A percentile compares a stretch with the other conserved stretches of the same genome.
Conservation (phyloP, 2,888 invertebrate genomes). For the Cyclophora albipunctata region DNA sequence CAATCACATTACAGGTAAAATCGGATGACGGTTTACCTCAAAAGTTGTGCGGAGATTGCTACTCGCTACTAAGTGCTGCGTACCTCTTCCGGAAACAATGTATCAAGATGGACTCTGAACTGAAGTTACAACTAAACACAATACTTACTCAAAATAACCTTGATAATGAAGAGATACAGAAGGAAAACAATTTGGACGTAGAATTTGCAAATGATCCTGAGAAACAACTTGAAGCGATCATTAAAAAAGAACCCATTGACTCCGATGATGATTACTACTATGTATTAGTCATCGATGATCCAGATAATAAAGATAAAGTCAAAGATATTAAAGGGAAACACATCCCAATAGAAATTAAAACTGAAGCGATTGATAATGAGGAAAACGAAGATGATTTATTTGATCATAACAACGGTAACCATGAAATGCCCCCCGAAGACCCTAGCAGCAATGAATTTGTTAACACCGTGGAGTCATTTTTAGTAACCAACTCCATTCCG, state of each 20-base stretch:
- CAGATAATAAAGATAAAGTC: conserved; percentile 34
- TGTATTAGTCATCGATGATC: conserved; percentile 63
- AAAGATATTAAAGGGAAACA: conserved; percentile 6
- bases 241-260: conserved; percentile 58
- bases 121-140: conserved; percentile 48
- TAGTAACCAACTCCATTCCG: conserved; percentile 51
- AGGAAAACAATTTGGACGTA: conserved; percentile 21
- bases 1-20: conserved; percentile 46
- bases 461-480: conserved; percentile 50
- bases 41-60: conserved; percentile 57
- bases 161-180: conserved; percentile 17
- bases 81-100: conserved; percentile 62
- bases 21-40: conserved; percentile 60
- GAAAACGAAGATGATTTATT: conserved; percentile 12
- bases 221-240: conserved; percentile 55
- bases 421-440: no score
- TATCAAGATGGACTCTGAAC: conserved; percentile 60
- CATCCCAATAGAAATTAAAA: conserved; percentile 1
- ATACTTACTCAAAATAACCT: conserved; percentile 33
- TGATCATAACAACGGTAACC: no score
- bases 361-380: conserved; percentile 13
- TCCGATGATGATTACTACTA: conserved; percentile 68
- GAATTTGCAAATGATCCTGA: conserved; percentile 50
- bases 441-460: conserved; percentile 31
- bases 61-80: conserved; percentile 47